A percentile compares a stretch with the other conserved stretches of the same genome.
Evolutionary conservation across 2,888 invertebrate species (phyloP).

Genomic region (Cordilura impudica): DNA sequence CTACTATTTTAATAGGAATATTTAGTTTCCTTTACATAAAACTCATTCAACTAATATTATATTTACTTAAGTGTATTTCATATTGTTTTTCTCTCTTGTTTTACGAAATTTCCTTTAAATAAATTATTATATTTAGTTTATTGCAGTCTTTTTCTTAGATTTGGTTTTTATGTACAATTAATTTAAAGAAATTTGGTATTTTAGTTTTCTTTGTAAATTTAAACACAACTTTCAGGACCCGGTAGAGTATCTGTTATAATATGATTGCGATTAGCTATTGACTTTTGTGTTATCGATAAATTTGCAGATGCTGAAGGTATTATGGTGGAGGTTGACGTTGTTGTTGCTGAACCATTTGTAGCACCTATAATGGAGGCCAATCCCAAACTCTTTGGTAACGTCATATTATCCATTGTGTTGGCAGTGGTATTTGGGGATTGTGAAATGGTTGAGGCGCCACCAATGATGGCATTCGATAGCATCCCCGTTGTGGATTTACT

Average conservation of each 20-base stretch:
- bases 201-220: constrained; percentile 71
- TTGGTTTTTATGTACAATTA: constrained; percentile 45
- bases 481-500: constrained; percentile 71
- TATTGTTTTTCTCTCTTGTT: constrained; percentile 10
- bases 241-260: constrained; percentile 91
- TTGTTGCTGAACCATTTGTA: constrained; percentile 18
- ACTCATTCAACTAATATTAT: constrained; percentile 51
- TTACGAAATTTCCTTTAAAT: too few relatives aligned
- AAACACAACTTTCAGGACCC: constrained; percentile 93
- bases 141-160: constrained; percentile 61
- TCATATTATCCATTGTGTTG: constrained; percentile 69
- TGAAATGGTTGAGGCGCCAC: constrained; percentile 16
- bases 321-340: constrained; percentile 21
- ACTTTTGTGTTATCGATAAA: constrained; percentile 74
- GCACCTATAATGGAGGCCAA: constrained; percentile 63
- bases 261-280: constrained; percentile 82
- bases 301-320: constrained; percentile 58
- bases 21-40: constrained; percentile 57
- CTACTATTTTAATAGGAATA: constrained; percentile 60
- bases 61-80: constrained; percentile 15
- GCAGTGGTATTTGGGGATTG: neutral
- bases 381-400: constrained; percentile 72
- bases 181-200: constrained; percentile 6
- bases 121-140: constrained; percentile 55
- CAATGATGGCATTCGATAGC: constrained; percentile 52